Evolutionary conservation across 2,113 vertebrate genomes (phyloP).

Genomic region (Rhynchopsitta pachyrhyncha): DNA sequence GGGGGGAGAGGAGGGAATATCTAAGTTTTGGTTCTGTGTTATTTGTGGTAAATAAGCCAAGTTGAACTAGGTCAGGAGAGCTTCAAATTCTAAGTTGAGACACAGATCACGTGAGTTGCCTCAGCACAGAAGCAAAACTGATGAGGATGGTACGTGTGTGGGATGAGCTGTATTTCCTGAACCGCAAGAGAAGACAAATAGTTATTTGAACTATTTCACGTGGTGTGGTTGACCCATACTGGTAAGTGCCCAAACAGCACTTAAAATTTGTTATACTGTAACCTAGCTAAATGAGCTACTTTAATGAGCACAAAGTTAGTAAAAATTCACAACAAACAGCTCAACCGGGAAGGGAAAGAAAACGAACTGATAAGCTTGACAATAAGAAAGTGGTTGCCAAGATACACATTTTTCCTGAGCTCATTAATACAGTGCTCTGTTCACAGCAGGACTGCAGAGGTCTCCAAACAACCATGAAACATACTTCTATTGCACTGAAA

Average conservation of each 20-base stretch:
- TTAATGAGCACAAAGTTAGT: neutral
- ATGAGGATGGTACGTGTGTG: neutral
- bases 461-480: neutral
- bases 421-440: neutral
- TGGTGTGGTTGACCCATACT: neutral
- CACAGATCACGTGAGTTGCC: neutral
- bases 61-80: neutral
- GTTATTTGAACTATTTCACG: neutral
- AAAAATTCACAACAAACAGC: neutral
- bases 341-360: neutral
- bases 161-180: neutral
- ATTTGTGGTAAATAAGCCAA: neutral
- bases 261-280: neutral
- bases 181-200: neutral
- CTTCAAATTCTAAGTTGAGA: neutral
- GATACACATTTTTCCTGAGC: neutral
- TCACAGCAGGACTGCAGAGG: neutral
- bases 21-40: neutral
- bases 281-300: neutral
- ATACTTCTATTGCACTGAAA: neutral
- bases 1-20: accelerated
- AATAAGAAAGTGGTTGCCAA: constrained; percentile 4
- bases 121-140: neutral
- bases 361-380: neutral
- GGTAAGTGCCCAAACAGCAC: neutral